Percentiles rank a stretch among this genome's conserved stretches.
phyloP scores from a whole-genome alignment of 2,797 vertebrate genomes.

The Allobates femoralis region DNA sequence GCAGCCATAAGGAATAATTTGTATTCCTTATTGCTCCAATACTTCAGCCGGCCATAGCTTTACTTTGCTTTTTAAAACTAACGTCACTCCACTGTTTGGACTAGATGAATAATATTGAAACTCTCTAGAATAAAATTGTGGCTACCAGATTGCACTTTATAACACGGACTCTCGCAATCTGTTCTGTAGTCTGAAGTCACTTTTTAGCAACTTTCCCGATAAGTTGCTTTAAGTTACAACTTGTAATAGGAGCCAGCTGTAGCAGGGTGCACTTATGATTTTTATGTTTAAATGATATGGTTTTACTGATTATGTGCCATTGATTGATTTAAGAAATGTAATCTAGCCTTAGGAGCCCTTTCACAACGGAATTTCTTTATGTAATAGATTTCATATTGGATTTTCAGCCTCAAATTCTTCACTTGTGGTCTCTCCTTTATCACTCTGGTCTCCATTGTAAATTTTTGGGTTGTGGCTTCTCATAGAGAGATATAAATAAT shows the following conservation, averaged over 20 bases:
- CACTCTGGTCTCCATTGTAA: conserved; percentile 48
- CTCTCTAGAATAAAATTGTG: conserved; percentile 37
- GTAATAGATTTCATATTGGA: conserved; percentile 71
- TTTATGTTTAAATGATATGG: conserved; percentile 76
- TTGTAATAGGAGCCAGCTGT: conserved; percentile 74
- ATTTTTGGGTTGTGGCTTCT: conserved; percentile 53
- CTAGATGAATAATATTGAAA: conserved; percentile 24
- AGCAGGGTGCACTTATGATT: conserved; percentile 70
- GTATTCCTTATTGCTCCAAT: neutral
- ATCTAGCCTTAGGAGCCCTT: conserved; percentile 75
- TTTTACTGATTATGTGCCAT: conserved; percentile 76
- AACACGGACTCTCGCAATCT: conserved; percentile 64
- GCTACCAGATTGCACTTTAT: conserved; percentile 59
- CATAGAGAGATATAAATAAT: conserved; percentile 57
- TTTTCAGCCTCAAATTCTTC: conserved; percentile 69
- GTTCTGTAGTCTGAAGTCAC: conserved; percentile 68
- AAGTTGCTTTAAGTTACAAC: conserved; percentile 74
- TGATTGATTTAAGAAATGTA: conserved; percentile 78
- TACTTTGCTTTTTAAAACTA: neutral
- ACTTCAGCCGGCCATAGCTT: neutral
- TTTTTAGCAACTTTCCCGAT: conserved; percentile 73
- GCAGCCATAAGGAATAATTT: neutral
- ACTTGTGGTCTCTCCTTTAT: conserved; percentile 68
- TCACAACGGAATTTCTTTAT: conserved; percentile 72
- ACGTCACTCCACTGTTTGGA: neutral